Percentiles rank a stretch among this genome's conserved stretches.
phyloP scores from a whole-genome alignment of 1,140 invertebrate species.

The Portunus trituberculatus region DNA sequence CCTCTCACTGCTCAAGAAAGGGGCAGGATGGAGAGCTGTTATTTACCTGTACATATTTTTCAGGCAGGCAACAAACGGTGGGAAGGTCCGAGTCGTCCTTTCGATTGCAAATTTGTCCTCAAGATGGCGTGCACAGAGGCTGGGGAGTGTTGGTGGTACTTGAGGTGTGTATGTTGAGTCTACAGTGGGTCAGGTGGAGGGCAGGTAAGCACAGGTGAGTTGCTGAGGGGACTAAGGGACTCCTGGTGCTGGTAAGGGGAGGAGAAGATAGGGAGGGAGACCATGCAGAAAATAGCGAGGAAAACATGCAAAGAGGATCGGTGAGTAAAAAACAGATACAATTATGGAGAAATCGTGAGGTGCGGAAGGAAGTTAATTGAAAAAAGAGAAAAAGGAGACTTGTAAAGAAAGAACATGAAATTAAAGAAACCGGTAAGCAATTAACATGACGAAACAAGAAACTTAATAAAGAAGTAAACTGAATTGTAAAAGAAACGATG shows the following conservation, averaged over 20 bases:
- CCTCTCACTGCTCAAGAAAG: background rate
- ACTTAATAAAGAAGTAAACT: background rate
- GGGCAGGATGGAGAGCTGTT: background rate
- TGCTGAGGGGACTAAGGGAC: background rate
- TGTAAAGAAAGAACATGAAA: background rate
- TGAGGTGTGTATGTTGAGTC: background rate
- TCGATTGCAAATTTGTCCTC: conserved; percentile 13
- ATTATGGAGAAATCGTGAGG: background rate
- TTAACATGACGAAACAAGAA: background rate
- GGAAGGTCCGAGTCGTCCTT: background rate
- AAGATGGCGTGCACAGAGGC: background rate
- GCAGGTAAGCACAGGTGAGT: background rate
- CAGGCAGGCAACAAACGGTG: background rate
- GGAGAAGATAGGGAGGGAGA: background rate
- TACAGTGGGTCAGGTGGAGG: conserved; percentile 17
- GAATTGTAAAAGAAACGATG: background rate
- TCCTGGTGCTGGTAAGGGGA: background rate
- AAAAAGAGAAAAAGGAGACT: background rate
- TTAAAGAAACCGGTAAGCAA: background rate
- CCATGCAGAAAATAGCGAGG: background rate
- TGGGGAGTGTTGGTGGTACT: background rate
- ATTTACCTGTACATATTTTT: conserved; percentile 7
- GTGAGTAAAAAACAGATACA: background rate
- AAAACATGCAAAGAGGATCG: background rate
- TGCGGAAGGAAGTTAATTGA: background rate